Percentiles rank a stretch among this genome's conserved stretches.
These are phyloP conservation scores for Trachelipus rathkii DNA, from an alignment of 1,140 invertebrate species.

Conservation along the genomic window DNA sequence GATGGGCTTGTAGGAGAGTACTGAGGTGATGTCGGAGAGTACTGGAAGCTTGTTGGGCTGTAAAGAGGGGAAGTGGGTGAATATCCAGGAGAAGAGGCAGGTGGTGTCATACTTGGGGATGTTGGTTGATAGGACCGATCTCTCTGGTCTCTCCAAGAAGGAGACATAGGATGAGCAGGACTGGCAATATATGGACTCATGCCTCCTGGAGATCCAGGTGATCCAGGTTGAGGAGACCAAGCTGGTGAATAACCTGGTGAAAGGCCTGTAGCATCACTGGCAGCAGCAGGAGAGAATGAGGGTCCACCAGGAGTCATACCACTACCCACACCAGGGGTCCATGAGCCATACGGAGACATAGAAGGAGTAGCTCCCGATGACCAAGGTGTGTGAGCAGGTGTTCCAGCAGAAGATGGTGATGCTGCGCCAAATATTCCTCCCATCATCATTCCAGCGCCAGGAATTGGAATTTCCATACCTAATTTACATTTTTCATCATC, in stretches of 20 bases:
- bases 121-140: constrained; percentile 76
- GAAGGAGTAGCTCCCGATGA: constrained; percentile 80
- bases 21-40: constrained; percentile 71
- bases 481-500: constrained; percentile 98
- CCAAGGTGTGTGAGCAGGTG: constrained; percentile 94
- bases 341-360: constrained; percentile 64
- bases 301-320: constrained; percentile 95
- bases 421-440: constrained; percentile 83
- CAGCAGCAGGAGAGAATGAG: constrained; percentile 90
- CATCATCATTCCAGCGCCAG: constrained; percentile 67
- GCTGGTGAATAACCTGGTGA: constrained; percentile 77
- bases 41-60: constrained; percentile 76
- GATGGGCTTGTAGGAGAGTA: constrained; percentile 62
- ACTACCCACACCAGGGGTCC: constrained; percentile 78
- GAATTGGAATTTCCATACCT: constrained; percentile 92
- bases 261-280: constrained; percentile 83
- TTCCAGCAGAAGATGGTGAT: constrained; percentile 71
- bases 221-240: constrained; percentile 69
- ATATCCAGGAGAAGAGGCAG: constrained; percentile 59
- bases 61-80: constrained; percentile 75
- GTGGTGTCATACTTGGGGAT: constrained; percentile 71
- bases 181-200: constrained; percentile 74
- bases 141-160: constrained; percentile 51
- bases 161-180: constrained; percentile 66
- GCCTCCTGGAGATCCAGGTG: constrained; percentile 67